Conservation (phyloP, 1,140 invertebrate genomes). For the Bombus consobrinus region DNA sequence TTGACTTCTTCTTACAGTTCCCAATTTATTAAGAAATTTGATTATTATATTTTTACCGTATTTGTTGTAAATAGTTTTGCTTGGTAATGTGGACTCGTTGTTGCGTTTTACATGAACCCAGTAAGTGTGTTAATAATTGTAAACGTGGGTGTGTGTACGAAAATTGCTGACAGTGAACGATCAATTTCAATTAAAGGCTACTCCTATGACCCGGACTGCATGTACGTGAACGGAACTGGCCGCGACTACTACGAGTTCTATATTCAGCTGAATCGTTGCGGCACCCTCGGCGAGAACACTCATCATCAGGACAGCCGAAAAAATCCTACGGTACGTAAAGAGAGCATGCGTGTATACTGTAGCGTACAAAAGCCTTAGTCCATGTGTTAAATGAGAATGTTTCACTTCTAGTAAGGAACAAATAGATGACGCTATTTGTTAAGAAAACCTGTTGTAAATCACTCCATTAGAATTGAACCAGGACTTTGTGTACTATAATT, state of each 20-base stretch:
- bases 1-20: too few relatives aligned
- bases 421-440: neutral
- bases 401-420: neutral
- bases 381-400: neutral
- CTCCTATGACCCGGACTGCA: conserved; percentile 96
- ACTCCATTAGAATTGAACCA: too few relatives aligned
- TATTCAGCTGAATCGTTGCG: conserved; percentile 95
- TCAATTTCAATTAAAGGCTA: conserved; percentile 87
- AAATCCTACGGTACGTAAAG: conserved; percentile 89
- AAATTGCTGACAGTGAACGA: conserved; percentile 52
- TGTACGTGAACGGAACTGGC: conserved; percentile 97
- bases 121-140: neutral
- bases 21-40: too few relatives aligned
- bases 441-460: too few relatives aligned
- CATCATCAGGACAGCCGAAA: conserved; percentile 92
- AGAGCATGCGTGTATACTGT: neutral
- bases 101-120: too few relatives aligned
- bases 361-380: neutral
- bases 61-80: neutral
- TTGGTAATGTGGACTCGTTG: neutral
- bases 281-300: conserved; percentile 94
- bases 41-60: too few relatives aligned
- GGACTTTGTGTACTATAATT: too few relatives aligned
- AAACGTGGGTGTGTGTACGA: neutral
- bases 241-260: conserved; percentile 96